Percentiles rank a stretch among this genome's conserved stretches.
These are phyloP conservation scores for Eupsittula cactorum DNA, from an alignment of 2,113 vertebrate genomes.

Conservation along the genomic window DNA sequence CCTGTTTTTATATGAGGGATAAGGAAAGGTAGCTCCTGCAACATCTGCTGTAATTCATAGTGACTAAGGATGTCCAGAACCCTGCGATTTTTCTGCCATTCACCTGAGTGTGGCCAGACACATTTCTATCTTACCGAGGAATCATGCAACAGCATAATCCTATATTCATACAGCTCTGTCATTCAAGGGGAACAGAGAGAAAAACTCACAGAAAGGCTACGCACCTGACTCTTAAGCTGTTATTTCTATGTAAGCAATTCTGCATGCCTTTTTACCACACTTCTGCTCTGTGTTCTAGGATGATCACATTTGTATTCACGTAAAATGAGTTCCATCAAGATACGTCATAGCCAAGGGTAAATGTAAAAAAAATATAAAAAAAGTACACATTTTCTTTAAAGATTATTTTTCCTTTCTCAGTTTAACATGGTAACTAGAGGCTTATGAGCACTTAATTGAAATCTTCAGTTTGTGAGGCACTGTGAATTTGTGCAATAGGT, in stretches of 20 bases:
- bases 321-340: not conserved
- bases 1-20: not conserved
- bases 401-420: not conserved
- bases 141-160: not conserved
- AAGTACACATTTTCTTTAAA: not conserved
- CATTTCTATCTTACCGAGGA: not conserved
- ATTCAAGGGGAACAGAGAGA: not conserved
- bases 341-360: not conserved
- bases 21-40: not conserved
- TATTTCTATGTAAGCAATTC: not conserved
- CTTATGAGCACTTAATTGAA: conserved; percentile 14
- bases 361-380: not conserved
- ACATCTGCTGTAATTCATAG: not conserved
- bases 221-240: not conserved
- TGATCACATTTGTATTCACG: not conserved
- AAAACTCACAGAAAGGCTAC: not conserved
- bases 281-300: not conserved
- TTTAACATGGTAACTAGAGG: conserved; percentile 8
- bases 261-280: not conserved
- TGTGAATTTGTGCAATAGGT: not conserved
- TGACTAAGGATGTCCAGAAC: not conserved
- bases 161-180: not conserved
- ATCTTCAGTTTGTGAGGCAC: not conserved
- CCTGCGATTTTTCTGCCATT: not conserved
- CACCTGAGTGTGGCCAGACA: not conserved